phyloP scores from a whole-genome alignment of 2,113 vertebrate species.

The Zingel zingel region DNA sequence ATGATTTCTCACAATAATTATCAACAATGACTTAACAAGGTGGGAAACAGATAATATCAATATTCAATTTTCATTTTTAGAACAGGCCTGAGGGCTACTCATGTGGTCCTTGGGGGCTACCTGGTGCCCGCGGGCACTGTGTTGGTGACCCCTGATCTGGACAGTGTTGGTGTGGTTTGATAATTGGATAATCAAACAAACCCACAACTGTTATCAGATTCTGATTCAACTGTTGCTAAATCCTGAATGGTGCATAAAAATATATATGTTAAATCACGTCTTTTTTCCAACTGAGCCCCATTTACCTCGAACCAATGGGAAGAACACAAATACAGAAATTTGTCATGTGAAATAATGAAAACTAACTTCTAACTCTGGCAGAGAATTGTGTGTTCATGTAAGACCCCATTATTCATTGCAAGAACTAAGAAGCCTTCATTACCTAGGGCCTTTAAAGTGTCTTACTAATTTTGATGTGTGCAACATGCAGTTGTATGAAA shows the following conservation, averaged over 20 bases:
- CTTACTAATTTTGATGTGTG: neutral
- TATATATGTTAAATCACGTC: neutral
- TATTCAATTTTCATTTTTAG: too few relatives aligned
- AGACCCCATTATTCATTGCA: too few relatives aligned
- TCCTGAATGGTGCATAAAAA: neutral
- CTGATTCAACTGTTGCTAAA: neutral
- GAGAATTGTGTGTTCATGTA: too few relatives aligned
- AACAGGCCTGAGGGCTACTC: too few relatives aligned
- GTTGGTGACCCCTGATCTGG: too few relatives aligned
- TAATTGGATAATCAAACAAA: neutral
- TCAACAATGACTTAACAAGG: too few relatives aligned
- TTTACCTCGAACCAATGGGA: neutral
- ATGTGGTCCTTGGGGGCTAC: too few relatives aligned
- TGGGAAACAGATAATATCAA: too few relatives aligned
- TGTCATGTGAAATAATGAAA: neutral
- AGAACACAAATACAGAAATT: neutral
- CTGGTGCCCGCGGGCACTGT: too few relatives aligned
- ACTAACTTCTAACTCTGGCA: neutral
- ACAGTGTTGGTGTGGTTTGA: neutral
- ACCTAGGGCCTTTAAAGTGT: neutral
- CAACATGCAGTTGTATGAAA: neutral
- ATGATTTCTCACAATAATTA: too few relatives aligned
- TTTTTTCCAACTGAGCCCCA: neutral
- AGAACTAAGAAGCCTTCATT: too few relatives aligned
- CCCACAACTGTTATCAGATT: neutral